Base-by-base conservation (phyloP, 1,140 invertebrate genomes). In the Drosophila tsacasi region DNA sequence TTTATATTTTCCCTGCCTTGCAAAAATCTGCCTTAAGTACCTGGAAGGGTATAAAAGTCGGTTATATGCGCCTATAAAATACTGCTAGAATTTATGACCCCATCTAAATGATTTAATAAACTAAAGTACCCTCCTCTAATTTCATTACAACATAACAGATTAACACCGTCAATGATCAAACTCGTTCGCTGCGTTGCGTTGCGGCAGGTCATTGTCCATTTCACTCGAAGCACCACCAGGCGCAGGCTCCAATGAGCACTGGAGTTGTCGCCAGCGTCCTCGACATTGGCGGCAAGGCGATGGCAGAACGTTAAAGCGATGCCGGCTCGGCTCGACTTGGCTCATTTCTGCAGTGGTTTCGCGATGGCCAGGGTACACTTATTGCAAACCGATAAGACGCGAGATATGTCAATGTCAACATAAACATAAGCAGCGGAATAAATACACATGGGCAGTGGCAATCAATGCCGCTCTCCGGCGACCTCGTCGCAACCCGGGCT, bases 331-430 rank as follows among this genome's bases (percentile, higher is more conserved):
- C 44, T 60, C 40, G 57, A 39, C 25, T 39, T 17, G 61, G 61
- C 60, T 66, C 63, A 58, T 69, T 67, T 60, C 47, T 57, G 23
- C 52, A 44, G 61, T 68, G 76, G 62, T 63, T 44, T 67, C 49
- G 39, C 67, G 30, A 77, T 66, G 61, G 61, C 37, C 35, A 62
- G 68, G 44, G 63, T 79, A 83, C 73, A 74, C 81, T 79, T 72
- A 67, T 66, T 80, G 71, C 66, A 67, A 79, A 65, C 71, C 76
- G 81, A 81, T 81, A 81, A 71, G 63, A 81, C 78, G 61, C 61
- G 79, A 81, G 72, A 81, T 80, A 76, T 74, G 81, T 83, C 81
- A 83, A 83, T 78, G 81, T 83, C 81, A 83, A 76, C 81, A 79
- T 83, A 78, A 83, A 83, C 81, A 82, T 79, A 76, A 62, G 64